Conservation (phyloP, 2,113 vertebrate genomes). For the Carassius gibelio region DNA sequence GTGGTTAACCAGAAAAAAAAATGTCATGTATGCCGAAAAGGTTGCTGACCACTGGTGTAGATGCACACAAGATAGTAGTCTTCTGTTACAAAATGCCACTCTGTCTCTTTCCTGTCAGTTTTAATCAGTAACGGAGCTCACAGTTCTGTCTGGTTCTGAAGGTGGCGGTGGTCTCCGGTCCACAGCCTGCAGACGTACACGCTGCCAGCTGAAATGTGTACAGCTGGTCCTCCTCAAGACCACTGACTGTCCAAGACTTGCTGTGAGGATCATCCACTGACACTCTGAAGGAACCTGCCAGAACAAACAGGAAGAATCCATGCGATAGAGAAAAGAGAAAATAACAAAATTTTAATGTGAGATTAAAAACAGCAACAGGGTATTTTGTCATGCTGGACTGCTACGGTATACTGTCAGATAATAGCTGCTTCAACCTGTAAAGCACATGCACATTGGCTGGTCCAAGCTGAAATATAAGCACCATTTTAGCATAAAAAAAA, state of each 20-base stretch:
- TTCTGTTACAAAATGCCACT: neutral
- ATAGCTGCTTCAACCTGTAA: neutral
- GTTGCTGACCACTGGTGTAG: too few species aligned
- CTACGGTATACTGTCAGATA: neutral
- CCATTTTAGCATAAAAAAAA: too few species aligned
- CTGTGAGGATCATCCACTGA: conserved; percentile 51
- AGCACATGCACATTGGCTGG: too few species aligned
- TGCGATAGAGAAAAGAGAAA: neutral
- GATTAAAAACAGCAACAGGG: neutral
- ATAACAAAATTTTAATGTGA: neutral
- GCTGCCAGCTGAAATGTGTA: conserved; percentile 62
- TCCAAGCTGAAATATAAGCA: too few species aligned
- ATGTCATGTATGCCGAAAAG: too few species aligned
- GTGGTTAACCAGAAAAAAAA: too few species aligned
- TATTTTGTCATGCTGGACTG: neutral
- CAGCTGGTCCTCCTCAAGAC: conserved; percentile 51
- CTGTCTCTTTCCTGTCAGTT: neutral
- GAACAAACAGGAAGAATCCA: neutral
- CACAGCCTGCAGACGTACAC: conserved; percentile 60
- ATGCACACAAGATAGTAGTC: too few species aligned
- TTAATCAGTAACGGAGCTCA: conserved; percentile 47
- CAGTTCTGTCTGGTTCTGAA: conserved; percentile 59
- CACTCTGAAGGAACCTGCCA: conserved; percentile 48
- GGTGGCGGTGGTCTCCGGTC: conserved; percentile 40
- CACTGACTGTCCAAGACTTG: conserved; percentile 60